phyloP scores from a whole-genome alignment of 2,888 invertebrate genomes.

The Clivina fossor region DNA sequence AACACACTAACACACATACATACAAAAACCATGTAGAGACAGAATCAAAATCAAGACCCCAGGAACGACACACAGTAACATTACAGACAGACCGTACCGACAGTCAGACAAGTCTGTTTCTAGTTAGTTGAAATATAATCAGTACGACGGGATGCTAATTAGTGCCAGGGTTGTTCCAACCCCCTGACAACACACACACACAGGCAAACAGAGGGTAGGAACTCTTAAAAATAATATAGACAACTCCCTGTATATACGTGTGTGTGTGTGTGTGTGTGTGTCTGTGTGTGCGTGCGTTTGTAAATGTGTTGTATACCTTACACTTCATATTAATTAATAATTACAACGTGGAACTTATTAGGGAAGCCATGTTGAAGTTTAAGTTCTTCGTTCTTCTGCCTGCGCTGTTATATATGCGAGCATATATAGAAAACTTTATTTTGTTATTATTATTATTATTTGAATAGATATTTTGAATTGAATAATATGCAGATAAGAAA shows the following conservation, averaged over 20 bases:
- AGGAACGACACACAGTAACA: too few species aligned
- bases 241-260: not conserved
- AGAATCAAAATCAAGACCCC: too few species aligned
- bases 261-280: too few species aligned
- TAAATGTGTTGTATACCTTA: too few species aligned
- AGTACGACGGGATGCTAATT: slow-evolving; percentile 28
- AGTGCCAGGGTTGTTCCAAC: slow-evolving; percentile 7
- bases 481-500: too few species aligned
- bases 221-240: slow-evolving; percentile 24
- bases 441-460: too few species aligned
- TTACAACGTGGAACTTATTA: slow-evolving; percentile 54
- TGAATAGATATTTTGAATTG: too few species aligned
- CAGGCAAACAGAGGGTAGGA: not conserved
- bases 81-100: too few species aligned
- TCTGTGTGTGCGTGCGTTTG: too few species aligned
- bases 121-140: slow-evolving; percentile 30
- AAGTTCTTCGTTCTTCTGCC: too few species aligned
- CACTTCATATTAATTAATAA: slow-evolving; percentile 51
- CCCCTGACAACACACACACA: not conserved
- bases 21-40: slow-evolving; percentile 7
- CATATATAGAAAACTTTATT: too few species aligned
- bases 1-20: slow-evolving; percentile 11
- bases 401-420: too few species aligned
- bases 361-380: slow-evolving; percentile 40
- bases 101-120: slow-evolving; percentile 17